These are phyloP conservation scores for Nezara viridula DNA, from an alignment of 2,888 invertebrate genomes.

Conservation along the genomic window DNA sequence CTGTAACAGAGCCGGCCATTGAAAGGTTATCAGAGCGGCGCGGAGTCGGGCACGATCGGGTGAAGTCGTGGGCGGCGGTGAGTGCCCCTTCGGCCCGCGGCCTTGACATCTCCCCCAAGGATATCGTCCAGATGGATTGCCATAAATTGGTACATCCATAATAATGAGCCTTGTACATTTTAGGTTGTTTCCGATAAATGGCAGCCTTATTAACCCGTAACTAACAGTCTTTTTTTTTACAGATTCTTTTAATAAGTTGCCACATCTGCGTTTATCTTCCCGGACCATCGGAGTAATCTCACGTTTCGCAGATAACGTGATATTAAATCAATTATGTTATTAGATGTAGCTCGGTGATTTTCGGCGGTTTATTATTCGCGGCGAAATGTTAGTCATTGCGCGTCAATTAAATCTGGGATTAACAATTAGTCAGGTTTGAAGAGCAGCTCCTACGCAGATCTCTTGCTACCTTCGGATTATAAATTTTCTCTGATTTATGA, in stretches of 20 bases:
- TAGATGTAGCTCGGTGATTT: slow-evolving; percentile 29
- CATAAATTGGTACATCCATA: slow-evolving; percentile 50
- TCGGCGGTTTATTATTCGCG: slow-evolving; percentile 4
- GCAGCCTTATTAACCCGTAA: background rate
- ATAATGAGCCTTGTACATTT: background rate
- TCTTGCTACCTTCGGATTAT: background rate
- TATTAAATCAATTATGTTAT: slow-evolving; percentile 39
- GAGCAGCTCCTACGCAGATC: background rate
- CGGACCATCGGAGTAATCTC: background rate
- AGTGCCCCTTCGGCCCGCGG: background rate
- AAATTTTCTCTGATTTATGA: background rate
- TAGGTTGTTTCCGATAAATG: slow-evolving; percentile 9
- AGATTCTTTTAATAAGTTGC: slow-evolving; percentile 9
- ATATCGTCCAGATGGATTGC: slow-evolving; percentile 15
- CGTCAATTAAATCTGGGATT: background rate
- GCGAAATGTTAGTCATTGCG: background rate
- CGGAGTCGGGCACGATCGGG: background rate
- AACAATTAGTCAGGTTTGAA: background rate
- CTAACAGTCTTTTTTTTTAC: background rate
- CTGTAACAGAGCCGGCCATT: slow-evolving; percentile 1
- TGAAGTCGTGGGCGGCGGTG: slow-evolving; percentile 2
- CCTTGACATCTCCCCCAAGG: slow-evolving; percentile 46
- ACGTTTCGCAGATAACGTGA: slow-evolving; percentile 15
- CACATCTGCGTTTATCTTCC: slow-evolving; percentile 20
- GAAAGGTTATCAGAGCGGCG: slow-evolving; percentile 54